Conservation (phyloP, 2,113 vertebrate genomes). For the Phainopepla nitens region DNA sequence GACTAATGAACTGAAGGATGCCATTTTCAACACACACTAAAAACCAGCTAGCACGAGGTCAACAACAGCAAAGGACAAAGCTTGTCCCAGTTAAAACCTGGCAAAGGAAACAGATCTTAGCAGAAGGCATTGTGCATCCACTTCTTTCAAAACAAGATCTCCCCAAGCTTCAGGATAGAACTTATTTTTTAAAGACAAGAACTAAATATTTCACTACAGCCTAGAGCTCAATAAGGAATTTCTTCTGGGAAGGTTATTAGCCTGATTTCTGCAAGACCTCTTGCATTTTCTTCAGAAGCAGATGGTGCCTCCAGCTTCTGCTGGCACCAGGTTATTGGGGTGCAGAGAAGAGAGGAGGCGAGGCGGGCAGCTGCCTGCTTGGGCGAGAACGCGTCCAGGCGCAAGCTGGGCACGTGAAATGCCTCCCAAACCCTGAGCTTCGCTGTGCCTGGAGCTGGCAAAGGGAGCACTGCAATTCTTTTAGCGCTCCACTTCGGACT, state of each 20-base stretch:
- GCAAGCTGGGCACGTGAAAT: rapidly evolving
- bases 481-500: neutral
- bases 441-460: rapidly evolving
- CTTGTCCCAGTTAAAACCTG: neutral
- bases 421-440: rapidly evolving
- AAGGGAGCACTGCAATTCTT: rapidly evolving
- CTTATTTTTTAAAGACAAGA: neutral
- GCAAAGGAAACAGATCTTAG: neutral
- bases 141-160: neutral
- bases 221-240: neutral
- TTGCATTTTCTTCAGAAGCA: neutral
- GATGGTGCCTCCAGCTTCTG: neutral
- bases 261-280: neutral
- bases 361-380: neutral
- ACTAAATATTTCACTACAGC: neutral
- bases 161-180: neutral
- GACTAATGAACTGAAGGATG: neutral
- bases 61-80: neutral
- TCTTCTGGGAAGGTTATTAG: neutral
- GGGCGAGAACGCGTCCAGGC: neutral
- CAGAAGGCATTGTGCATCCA: neutral
- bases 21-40: neutral
- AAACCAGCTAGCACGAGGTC: neutral
- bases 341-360: rapidly evolving
- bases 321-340: rapidly evolving